Percentiles rank a stretch among this genome's conserved stretches.
Conservation (phyloP, 2,888 invertebrate species). For the Quadroppia sp. region DNA sequence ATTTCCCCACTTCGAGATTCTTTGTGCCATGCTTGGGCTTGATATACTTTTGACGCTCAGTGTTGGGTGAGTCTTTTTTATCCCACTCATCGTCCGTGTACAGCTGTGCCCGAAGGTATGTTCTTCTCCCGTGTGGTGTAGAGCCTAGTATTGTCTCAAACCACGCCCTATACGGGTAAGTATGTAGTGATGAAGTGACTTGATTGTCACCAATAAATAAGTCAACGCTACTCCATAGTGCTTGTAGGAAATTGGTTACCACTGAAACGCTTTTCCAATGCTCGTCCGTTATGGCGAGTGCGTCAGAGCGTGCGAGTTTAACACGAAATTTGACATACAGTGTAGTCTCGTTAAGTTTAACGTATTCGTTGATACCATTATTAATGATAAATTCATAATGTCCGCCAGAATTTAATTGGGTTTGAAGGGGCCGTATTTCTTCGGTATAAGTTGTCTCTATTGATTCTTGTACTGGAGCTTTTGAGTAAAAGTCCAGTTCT, state of each 20-base stretch:
- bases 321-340: constrained; percentile 1
- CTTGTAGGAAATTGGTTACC: constrained; percentile 2
- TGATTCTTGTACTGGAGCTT: constrained; percentile 25
- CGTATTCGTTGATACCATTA: background rate
- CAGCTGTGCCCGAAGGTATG: background rate
- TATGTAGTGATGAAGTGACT: background rate
- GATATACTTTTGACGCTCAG: background rate
- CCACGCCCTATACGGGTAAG: constrained; percentile 3
- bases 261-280: constrained; percentile 12
- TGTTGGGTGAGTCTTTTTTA: background rate
- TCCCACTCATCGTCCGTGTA: background rate
- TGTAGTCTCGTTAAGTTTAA: background rate
- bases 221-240: constrained; percentile 15
- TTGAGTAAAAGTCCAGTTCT: constrained; percentile 20
- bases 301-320: background rate
- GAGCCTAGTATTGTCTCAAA: constrained; percentile 1
- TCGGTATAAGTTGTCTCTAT: background rate
- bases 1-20: background rate
- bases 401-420: constrained; percentile 1
- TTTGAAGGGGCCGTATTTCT: constrained; percentile 15
- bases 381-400: constrained; percentile 3
- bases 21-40: background rate
- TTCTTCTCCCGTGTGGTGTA: background rate
- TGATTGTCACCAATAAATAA: background rate
- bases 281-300: too few relatives aligned